Conservation (phyloP, 1,140 invertebrate genomes). For the Acromyrmex echinatior region DNA sequence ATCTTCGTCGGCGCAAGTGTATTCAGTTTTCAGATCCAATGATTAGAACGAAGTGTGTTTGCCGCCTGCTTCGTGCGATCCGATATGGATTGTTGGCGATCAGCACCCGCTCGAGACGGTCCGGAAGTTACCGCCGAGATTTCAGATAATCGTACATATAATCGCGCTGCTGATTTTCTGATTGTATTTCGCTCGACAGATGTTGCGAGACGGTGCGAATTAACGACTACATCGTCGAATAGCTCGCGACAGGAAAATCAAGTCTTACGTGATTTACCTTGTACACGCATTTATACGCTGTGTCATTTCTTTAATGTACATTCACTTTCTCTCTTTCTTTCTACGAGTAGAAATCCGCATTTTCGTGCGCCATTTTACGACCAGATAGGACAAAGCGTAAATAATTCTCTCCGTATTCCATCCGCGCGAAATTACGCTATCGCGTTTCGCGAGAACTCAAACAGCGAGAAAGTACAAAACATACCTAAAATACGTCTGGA, state of each 20-base stretch:
- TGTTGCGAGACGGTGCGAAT: neutral
- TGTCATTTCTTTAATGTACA: neutral
- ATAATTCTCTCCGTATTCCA: neutral
- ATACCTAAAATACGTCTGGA: neutral
- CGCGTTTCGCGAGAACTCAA: slow-evolving; percentile 8
- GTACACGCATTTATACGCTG: neutral
- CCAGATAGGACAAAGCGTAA: neutral
- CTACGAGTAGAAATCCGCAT: slow-evolving; percentile 1
- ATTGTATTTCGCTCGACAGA: neutral
- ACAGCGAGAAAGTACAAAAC: slow-evolving; percentile 1
- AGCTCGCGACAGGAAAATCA: neutral
- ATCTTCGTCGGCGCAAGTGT: slow-evolving; percentile 20
- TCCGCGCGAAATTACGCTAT: slow-evolving; percentile 1
- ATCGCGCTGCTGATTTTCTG: neutral
- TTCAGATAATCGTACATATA: slow-evolving; percentile 12
- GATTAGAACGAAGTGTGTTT: neutral
- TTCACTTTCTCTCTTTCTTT: neutral
- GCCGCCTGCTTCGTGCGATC: neutral
- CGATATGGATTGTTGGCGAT: neutral
- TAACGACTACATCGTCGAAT: neutral
- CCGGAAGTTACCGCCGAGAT: neutral
- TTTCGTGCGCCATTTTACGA: slow-evolving; percentile 3
- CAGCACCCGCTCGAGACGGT: neutral
- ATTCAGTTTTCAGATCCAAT: slow-evolving; percentile 9
- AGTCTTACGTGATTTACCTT: neutral